Base-by-base conservation (phyloP, 2,888 invertebrate species). In the Tribolium freemani region DNA sequence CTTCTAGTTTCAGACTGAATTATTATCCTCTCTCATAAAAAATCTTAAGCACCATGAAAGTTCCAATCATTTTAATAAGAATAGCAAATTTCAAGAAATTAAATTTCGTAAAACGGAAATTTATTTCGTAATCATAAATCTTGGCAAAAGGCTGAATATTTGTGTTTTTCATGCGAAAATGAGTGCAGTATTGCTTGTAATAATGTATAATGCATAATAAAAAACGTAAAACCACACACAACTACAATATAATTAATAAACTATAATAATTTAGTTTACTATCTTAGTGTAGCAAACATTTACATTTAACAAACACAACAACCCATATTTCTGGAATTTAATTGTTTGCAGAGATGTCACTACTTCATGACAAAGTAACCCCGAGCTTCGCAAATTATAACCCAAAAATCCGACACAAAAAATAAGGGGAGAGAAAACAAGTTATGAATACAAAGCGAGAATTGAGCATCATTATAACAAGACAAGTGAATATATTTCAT, bases 401-500 rank as follows among this genome's bases (percentile, higher is more conserved):
- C 45, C 20, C 57, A 58, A 58, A 58, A 58, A 58, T 58, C 45
- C 44, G 45, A 20, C 57, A 45, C 20, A 38, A 38, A 58, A 56
- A 56, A 56, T 56, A 38, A 58, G 45, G 57, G 57, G 57, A 58
- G 45, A 16, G 45, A 45, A 58, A 58, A 58, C 57, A 58, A 58
- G 57, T 58, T 58, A 58, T 58, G 57, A 58, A 58, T 58, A 58
- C 57, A 44, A 58, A 58, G 20, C 57, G 57, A 30, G 57, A 58
- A 58, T 58, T 58, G 57, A 58, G 51, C 13, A 44, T 64, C 45
- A 64, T 64, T 64, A 21, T 64, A 50, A 51, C 51, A 45, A 64
- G 64, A 64, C 64, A 53, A 64, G 53, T 64, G 64, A 64, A 53
- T 53, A 53, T 53, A 64, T 64, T 64, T 64, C 38, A 53, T 20